phyloP scores from a whole-genome alignment of 2,888 invertebrate genomes.

The Tolmerus cingulatus region DNA sequence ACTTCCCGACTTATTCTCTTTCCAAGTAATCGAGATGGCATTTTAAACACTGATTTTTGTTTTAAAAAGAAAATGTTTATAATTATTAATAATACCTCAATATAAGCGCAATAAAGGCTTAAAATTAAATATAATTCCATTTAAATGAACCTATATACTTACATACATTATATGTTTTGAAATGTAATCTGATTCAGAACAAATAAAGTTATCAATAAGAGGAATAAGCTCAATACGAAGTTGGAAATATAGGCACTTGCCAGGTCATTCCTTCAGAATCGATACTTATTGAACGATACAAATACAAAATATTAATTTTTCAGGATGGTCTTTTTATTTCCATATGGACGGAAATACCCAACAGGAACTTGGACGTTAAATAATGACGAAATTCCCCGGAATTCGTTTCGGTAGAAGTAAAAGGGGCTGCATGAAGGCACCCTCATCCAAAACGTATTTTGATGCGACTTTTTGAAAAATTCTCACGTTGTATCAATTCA shows the following conservation, averaged over 20 bases:
- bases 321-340: background rate
- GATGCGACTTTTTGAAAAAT: constrained; percentile 26
- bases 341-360: background rate
- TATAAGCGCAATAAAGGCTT: too few species aligned
- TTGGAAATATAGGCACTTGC: background rate
- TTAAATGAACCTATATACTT: too few species aligned
- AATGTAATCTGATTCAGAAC: too few species aligned
- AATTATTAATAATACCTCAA: too few species aligned
- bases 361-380: background rate
- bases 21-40: background rate
- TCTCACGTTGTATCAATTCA: constrained; percentile 26
- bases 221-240: background rate
- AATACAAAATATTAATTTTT: background rate
- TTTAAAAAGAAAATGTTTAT: background rate
- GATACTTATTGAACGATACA: background rate
- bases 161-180: too few species aligned
- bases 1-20: background rate
- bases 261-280: background rate
- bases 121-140: too few species aligned
- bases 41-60: background rate
- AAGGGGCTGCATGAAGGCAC: background rate
- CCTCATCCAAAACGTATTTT: background rate
- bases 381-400: background rate
- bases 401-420: background rate
- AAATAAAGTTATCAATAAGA: background rate